A percentile compares a stretch with the other conserved stretches of the same genome.
Conservation (phyloP, 1,140 invertebrate species). For the Melipona quadrifasciata region DNA sequence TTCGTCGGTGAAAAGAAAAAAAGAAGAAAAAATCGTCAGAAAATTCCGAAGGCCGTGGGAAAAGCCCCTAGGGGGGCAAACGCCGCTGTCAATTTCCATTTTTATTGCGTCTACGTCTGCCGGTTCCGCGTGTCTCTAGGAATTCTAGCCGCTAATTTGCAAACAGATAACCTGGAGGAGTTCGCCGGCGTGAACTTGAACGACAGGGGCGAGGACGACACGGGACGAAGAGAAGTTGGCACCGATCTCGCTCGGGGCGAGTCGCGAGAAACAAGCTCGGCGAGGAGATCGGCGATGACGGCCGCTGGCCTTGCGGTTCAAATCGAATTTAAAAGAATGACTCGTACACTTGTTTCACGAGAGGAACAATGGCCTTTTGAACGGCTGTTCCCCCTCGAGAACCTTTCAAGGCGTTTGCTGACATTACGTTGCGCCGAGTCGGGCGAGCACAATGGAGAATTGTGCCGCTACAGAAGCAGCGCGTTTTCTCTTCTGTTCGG, state of each 20-base stretch:
- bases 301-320: constrained; percentile 52
- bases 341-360: constrained; percentile 75
- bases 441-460: constrained; percentile 74
- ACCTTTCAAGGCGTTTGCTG: constrained; percentile 75
- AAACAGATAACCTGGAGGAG: constrained; percentile 52
- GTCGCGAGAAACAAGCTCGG: neutral
- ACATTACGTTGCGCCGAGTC: constrained; percentile 70
- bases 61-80: neutral
- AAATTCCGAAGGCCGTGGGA: constrained; percentile 30
- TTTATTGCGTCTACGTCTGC: constrained; percentile 52
- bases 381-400: constrained; percentile 72
- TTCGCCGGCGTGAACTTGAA: constrained; percentile 40
- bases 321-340: constrained; percentile 82
- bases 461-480: constrained; percentile 61
- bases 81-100: constrained; percentile 57
- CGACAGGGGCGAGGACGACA: neutral
- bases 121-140: constrained; percentile 28
- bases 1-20: constrained; percentile 41
- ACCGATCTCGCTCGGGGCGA: neutral
- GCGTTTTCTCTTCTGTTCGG: constrained; percentile 56
- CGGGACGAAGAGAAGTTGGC: too few relatives aligned
- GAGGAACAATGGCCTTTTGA: constrained; percentile 78
- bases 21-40: neutral
- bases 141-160: constrained; percentile 58
- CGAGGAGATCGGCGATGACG: constrained; percentile 35